Conservation (phyloP, 2,888 invertebrate genomes). For the Chorisops tibialis region DNA sequence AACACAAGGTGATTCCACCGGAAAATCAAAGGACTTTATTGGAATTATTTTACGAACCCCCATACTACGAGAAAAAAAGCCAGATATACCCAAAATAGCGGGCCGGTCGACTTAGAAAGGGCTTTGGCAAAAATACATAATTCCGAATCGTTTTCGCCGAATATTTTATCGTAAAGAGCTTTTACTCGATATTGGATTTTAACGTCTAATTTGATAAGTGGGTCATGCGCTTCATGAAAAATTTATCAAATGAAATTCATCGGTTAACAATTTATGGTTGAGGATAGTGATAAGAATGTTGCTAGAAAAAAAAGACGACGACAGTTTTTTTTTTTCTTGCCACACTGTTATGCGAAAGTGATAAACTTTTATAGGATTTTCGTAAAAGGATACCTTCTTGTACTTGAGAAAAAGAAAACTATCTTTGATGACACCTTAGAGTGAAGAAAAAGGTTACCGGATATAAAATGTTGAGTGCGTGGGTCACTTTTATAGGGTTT, state of each 20-base stretch:
- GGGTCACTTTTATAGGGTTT: too few species aligned
- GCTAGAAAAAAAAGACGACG: background rate
- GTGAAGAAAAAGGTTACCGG: too few species aligned
- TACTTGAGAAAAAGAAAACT: too few species aligned
- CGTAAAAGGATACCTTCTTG: too few species aligned
- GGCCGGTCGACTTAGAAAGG: background rate
- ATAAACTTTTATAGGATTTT: too few species aligned
- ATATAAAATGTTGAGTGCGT: too few species aligned
- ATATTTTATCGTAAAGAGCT: slow-evolving; percentile 26
- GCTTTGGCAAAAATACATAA: slow-evolving; percentile 14
- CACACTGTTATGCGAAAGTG: too few species aligned
- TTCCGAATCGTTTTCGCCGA: slow-evolving; percentile 25
- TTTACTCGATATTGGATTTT: slow-evolving; percentile 27
- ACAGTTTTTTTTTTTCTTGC: background rate
- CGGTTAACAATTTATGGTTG: slow-evolving; percentile 6
- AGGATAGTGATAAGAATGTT: background rate
- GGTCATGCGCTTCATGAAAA: slow-evolving; percentile 32
- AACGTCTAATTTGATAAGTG: slow-evolving; percentile 33
- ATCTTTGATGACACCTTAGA: too few species aligned
- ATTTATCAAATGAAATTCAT: slow-evolving; percentile 28
- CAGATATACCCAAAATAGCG: background rate
- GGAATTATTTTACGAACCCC: background rate
- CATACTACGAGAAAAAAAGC: background rate
- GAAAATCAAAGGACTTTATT: too few species aligned
- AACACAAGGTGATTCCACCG: too few species aligned